Evolutionary conservation across 2,888 invertebrate species (phyloP).

Genomic region (Rugalucina vietnamica): DNA sequence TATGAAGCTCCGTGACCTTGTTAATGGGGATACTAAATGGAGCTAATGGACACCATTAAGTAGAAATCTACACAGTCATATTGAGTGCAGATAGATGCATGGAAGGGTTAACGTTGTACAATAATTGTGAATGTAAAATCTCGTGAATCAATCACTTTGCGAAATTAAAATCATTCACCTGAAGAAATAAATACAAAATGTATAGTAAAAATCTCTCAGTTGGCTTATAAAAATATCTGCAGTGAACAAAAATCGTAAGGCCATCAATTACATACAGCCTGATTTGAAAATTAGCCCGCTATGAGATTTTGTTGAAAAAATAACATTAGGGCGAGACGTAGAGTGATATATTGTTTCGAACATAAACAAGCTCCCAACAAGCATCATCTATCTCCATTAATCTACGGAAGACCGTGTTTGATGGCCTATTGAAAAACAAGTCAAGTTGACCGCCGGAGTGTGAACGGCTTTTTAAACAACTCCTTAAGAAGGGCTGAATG

Average conservation of each 20-base stretch:
- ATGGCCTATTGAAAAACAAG: neutral
- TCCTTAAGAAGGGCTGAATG: slow-evolving; percentile 2
- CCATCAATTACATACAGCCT: slow-evolving; percentile 9
- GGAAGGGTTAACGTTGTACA: too few relatives aligned
- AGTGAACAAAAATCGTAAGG: too few relatives aligned
- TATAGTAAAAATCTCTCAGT: too few relatives aligned
- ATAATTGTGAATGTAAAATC: too few relatives aligned
- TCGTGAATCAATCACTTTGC: too few relatives aligned
- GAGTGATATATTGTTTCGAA: slow-evolving; percentile 9
- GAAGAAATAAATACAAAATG: too few relatives aligned
- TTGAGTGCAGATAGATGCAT: too few relatives aligned
- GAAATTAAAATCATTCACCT: too few relatives aligned
- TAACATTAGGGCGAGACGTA: neutral
- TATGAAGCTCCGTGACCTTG: neutral
- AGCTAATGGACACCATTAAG: too few relatives aligned
- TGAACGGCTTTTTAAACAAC: slow-evolving; percentile 5
- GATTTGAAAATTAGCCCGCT: too few relatives aligned
- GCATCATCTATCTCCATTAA: slow-evolving; percentile 11
- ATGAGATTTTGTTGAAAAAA: neutral
- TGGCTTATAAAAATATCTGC: too few relatives aligned
- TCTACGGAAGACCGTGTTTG: neutral
- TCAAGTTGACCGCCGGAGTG: slow-evolving; percentile 1
- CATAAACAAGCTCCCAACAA: neutral
- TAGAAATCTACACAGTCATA: too few relatives aligned
- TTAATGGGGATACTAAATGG: slow-evolving; percentile 2